phyloP scores from a whole-genome alignment of 2,113 vertebrate species.

The Haliaeetus leucogaster region DNA sequence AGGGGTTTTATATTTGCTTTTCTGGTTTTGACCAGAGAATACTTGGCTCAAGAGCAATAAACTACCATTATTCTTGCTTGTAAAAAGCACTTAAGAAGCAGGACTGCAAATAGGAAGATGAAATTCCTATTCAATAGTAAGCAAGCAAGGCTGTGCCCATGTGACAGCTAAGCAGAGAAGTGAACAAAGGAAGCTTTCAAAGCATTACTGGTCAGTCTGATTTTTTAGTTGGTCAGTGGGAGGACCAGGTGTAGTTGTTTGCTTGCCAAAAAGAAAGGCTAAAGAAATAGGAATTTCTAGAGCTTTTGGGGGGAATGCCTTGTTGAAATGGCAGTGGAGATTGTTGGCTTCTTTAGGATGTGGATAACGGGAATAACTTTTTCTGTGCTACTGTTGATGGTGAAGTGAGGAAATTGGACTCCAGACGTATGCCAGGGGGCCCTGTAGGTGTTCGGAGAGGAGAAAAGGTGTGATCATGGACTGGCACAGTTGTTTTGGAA shows the following conservation, averaged over 20 bases:
- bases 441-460: not conserved
- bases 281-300: not conserved
- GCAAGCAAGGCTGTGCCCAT: not conserved
- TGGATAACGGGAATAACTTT: not conserved
- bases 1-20: not conserved
- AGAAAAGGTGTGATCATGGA: not conserved
- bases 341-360: not conserved
- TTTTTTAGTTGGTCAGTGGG: not conserved
- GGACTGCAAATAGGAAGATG: not conserved
- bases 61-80: not conserved
- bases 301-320: not conserved
- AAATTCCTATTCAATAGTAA: not conserved
- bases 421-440: not conserved
- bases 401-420: not conserved
- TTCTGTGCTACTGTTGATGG: not conserved
- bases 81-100: not conserved
- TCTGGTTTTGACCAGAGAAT: not conserved
- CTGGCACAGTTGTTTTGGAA: not conserved
- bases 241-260: not conserved
- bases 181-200: not conserved
- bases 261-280: not conserved
- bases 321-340: not conserved
- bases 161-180: not conserved
- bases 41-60: not conserved
- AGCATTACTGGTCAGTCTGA: not conserved